Percentiles rank a stretch among this genome's conserved stretches.
Conservation (phyloP, 2,797 vertebrate genomes). For the Caiman crocodilus region DNA sequence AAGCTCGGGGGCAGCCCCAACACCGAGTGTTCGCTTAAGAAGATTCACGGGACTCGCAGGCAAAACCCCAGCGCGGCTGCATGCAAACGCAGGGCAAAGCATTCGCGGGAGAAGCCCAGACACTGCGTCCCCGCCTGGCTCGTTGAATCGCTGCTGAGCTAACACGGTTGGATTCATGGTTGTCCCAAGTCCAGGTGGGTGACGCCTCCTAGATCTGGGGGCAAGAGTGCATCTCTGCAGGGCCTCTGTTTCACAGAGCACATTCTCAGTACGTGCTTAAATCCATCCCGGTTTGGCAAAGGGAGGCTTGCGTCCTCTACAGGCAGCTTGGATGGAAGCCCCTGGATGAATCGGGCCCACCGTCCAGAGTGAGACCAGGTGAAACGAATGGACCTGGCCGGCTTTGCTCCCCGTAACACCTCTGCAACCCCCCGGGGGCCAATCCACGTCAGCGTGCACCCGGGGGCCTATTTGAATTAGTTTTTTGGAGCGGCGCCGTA, state of each 20-base stretch:
- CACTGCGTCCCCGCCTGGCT: slow-evolving; percentile 20
- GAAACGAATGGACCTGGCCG: background rate
- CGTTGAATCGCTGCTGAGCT: slow-evolving; percentile 43
- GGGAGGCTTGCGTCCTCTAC: background rate
- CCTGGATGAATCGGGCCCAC: background rate
- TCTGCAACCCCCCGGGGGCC: slow-evolving; percentile 16
- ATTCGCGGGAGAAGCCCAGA: slow-evolving; percentile 16
- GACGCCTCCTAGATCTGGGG: background rate
- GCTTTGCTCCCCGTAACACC: slow-evolving; percentile 7
- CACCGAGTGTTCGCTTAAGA: slow-evolving; percentile 27
- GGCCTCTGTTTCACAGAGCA: rapidly evolving
- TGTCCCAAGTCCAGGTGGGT: slow-evolving; percentile 18
- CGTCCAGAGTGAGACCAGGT: slow-evolving; percentile 4
- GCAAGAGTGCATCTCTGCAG: slow-evolving; percentile 12
- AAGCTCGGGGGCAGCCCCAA: slow-evolving; percentile 55
- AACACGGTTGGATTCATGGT: background rate
- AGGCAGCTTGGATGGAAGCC: background rate
- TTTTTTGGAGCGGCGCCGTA: slow-evolving; percentile 38
- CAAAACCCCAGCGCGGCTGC: slow-evolving; percentile 41
- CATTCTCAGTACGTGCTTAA: background rate
- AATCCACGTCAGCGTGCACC: slow-evolving; percentile 38
- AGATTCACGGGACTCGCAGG: slow-evolving; percentile 12
- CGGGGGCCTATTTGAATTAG: slow-evolving; percentile 21
- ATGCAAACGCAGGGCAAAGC: slow-evolving; percentile 41
- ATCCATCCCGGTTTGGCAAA: slow-evolving; percentile 11